A percentile compares a stretch with the other conserved stretches of the same genome.
phyloP scores from a whole-genome alignment of 2,888 invertebrate genomes.

The Sericinus montela region DNA sequence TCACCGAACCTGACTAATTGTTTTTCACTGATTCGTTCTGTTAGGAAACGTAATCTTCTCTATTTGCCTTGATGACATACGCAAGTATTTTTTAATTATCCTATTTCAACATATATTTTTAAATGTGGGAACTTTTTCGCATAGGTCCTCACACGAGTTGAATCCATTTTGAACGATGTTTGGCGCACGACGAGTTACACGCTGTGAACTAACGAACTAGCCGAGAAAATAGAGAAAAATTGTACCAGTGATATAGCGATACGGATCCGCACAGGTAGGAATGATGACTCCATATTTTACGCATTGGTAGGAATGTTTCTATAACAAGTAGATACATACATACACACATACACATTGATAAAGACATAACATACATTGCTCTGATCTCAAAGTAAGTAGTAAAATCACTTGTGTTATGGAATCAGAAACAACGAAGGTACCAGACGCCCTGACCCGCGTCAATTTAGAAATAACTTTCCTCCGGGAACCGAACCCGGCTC shows the following conservation, averaged over 20 bases:
- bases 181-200: slow-evolving; percentile 25
- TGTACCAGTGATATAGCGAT: slow-evolving; percentile 7
- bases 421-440: too few relatives aligned
- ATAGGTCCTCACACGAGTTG: slow-evolving; percentile 1
- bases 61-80: too few relatives aligned
- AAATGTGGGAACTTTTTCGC: not conserved
- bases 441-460: too few relatives aligned
- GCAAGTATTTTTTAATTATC: not conserved
- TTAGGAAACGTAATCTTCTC: too few relatives aligned
- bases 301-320: not conserved
- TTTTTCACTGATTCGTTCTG: too few relatives aligned
- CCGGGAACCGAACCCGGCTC: too few relatives aligned
- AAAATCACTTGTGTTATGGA: too few relatives aligned
- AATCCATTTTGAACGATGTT: slow-evolving; percentile 15
- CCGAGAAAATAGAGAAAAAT: slow-evolving; percentile 27
- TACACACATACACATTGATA: too few relatives aligned
- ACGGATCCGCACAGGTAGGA: slow-evolving; percentile 19
- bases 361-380: too few relatives aligned
- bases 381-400: too few relatives aligned
- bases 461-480: too few relatives aligned
- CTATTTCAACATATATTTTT: slow-evolving; percentile 4
- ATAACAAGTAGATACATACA: not conserved
- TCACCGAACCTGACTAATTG: too few relatives aligned
- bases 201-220: slow-evolving; percentile 44
- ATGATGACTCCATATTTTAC: not conserved